Evolutionary conservation across 1,140 invertebrate genomes (phyloP).

Genomic region (Zaprionus vittiger): DNA sequence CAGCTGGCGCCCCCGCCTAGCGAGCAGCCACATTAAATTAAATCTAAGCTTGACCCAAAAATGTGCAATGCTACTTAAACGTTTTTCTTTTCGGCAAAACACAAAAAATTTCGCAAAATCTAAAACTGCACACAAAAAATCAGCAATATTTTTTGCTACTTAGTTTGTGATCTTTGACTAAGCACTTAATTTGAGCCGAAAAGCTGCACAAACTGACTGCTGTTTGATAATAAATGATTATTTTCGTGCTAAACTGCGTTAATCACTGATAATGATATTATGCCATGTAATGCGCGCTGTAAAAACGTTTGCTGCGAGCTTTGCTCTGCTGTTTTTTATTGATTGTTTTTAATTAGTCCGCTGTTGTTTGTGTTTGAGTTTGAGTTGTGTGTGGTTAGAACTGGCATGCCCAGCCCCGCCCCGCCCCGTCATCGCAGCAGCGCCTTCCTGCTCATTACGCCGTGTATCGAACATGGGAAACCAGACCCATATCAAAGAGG

Average conservation of each 20-base stretch:
- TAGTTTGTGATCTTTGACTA: constrained; percentile 47
- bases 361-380: constrained; percentile 12
- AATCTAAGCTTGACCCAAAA: constrained; percentile 81
- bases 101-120: constrained; percentile 62
- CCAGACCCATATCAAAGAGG: constrained; percentile 58
- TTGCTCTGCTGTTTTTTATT: constrained; percentile 48
- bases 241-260: constrained; percentile 78
- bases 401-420: constrained; percentile 5
- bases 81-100: constrained; percentile 37
- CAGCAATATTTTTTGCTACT: constrained; percentile 15
- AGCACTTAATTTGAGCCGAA: constrained; percentile 70
- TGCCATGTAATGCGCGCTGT: constrained; percentile 52
- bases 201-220: constrained; percentile 13
- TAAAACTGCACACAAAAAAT: constrained; percentile 7
- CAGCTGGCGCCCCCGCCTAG: constrained; percentile 50
- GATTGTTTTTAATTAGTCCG: constrained; percentile 79
- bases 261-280: constrained; percentile 74
- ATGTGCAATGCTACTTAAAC: constrained; percentile 41
- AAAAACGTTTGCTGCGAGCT: constrained; percentile 7
- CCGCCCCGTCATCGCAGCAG: constrained; percentile 42
- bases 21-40: constrained; percentile 63
- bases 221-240: constrained; percentile 78
- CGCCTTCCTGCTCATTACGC: constrained; percentile 60
- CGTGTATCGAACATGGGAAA: constrained; percentile 3
- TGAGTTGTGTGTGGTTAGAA: constrained; percentile 41